phyloP scores from a whole-genome alignment of 1,140 invertebrate species.

The Aphidius gifuensis region DNA sequence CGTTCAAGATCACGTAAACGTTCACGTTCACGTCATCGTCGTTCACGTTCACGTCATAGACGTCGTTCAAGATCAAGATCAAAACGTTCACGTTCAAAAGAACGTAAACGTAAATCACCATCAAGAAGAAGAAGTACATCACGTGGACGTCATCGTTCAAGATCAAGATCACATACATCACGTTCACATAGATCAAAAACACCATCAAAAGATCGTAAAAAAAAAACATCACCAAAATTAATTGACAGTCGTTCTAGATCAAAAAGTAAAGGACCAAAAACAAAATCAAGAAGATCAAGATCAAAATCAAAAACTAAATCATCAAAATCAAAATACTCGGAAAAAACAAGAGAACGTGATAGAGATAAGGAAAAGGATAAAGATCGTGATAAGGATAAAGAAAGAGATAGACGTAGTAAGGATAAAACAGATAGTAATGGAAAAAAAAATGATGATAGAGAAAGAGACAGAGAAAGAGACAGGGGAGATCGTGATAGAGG shows the following conservation, averaged over 20 bases:
- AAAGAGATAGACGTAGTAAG: conserved; percentile 48
- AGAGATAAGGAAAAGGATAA: conserved; percentile 49
- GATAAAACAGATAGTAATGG: conserved; percentile 53
- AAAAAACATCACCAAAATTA: conserved; percentile 47
- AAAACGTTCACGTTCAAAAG: conserved; percentile 57
- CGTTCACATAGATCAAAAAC: conserved; percentile 52
- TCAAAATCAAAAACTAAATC: conserved; percentile 48
- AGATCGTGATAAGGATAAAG: conserved; percentile 35
- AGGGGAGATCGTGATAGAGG: conserved; percentile 38
- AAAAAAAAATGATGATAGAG: conserved; percentile 40
- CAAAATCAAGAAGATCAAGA: conserved; percentile 42
- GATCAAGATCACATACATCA: conserved; percentile 53
- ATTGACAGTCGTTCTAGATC: conserved; percentile 46
- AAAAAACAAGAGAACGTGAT: conserved; percentile 52
- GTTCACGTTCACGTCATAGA: conserved; percentile 53
- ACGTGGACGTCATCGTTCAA: conserved; percentile 45
- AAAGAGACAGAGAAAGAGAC: conserved; percentile 38
- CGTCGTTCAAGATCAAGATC: conserved; percentile 52
- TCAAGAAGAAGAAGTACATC: conserved; percentile 50
- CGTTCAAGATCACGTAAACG: conserved; percentile 56
- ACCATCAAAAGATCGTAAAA: conserved; percentile 48
- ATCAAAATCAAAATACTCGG: conserved; percentile 50
- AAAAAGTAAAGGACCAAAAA: conserved; percentile 42
- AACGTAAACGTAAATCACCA: conserved; percentile 48
- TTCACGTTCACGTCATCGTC: conserved; percentile 62